phyloP scores from a whole-genome alignment of 1,140 invertebrate genomes.

The Ooceraea biroi region DNA sequence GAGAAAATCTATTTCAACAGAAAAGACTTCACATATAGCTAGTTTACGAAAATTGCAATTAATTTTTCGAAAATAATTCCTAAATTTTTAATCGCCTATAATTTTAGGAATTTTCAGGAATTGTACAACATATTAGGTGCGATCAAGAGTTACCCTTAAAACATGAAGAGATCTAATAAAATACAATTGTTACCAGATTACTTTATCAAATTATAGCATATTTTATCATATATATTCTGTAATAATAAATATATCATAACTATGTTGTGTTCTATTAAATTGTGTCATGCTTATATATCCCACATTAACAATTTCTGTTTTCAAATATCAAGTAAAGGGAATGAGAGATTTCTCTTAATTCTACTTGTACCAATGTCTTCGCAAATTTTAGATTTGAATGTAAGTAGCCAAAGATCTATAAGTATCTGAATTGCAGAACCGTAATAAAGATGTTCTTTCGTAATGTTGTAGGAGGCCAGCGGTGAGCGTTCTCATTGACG shows the following conservation, averaged over 20 bases:
- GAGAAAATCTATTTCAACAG: neutral
- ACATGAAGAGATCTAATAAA: neutral
- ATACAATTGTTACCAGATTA: neutral
- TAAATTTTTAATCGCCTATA: slow-evolving; percentile 1
- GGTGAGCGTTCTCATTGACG: no score
- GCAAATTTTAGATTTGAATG: slow-evolving; percentile 63
- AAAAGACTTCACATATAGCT: neutral
- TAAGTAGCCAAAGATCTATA: slow-evolving; percentile 60
- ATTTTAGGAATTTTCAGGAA: neutral
- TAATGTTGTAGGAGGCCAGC: slow-evolving; percentile 75
- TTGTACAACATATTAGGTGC: neutral
- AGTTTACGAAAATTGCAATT: neutral
- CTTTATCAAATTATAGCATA: neutral
- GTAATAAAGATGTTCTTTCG: slow-evolving; percentile 68
- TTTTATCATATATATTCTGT: neutral
- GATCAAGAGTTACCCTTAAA: slow-evolving; percentile 4
- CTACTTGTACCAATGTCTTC: slow-evolving; percentile 15
- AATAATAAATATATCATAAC: slow-evolving; percentile 30
- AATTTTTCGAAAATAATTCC: neutral
- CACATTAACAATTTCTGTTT: neutral
- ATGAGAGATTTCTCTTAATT: neutral
- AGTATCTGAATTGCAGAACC: slow-evolving; percentile 29
- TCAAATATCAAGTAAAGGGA: neutral
- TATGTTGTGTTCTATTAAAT: neutral
- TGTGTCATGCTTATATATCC: no score